Percentiles rank a stretch among this genome's conserved stretches.
Conservation (phyloP, 1,140 invertebrate species). For the Cotesia vestalis region DNA sequence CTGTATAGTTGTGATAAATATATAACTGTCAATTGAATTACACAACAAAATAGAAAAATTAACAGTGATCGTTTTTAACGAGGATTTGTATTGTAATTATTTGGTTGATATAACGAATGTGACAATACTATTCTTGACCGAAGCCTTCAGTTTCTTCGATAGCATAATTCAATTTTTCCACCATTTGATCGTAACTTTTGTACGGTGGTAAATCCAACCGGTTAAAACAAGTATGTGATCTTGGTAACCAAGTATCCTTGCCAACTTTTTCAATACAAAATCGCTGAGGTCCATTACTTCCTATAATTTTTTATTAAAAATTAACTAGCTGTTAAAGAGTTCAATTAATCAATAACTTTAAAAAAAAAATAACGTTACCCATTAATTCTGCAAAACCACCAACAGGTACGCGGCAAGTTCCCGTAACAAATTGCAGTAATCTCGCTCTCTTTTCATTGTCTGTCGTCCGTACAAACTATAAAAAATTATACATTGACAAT, state of each 20-base stretch:
- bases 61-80: no score
- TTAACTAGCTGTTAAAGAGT: not conserved
- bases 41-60: no score
- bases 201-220: slow-evolving; percentile 92
- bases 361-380: slow-evolving; percentile 71
- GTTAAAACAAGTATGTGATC: slow-evolving; percentile 96
- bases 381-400: slow-evolving; percentile 97
- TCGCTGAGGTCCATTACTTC: slow-evolving; percentile 96
- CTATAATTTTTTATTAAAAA: slow-evolving; percentile 61
- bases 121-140: slow-evolving; percentile 87
- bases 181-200: slow-evolving; percentile 71
- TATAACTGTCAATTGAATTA: no score
- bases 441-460: slow-evolving; percentile 89
- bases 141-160: slow-evolving; percentile 99
- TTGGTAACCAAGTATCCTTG: slow-evolving; percentile 93
- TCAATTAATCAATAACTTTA: not conserved
- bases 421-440: slow-evolving; percentile 93
- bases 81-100: no score
- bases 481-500: slow-evolving; percentile 65
- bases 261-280: slow-evolving; percentile 99
- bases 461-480: slow-evolving; percentile 84
- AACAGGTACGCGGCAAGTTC: slow-evolving; percentile 93
- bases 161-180: slow-evolving; percentile 88
- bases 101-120: not conserved
- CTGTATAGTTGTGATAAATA: no score